A percentile compares a stretch with the other conserved stretches of the same genome.
Conservation (phyloP, 1,140 invertebrate species). For the Daktulosphaira vitifoliae region DNA sequence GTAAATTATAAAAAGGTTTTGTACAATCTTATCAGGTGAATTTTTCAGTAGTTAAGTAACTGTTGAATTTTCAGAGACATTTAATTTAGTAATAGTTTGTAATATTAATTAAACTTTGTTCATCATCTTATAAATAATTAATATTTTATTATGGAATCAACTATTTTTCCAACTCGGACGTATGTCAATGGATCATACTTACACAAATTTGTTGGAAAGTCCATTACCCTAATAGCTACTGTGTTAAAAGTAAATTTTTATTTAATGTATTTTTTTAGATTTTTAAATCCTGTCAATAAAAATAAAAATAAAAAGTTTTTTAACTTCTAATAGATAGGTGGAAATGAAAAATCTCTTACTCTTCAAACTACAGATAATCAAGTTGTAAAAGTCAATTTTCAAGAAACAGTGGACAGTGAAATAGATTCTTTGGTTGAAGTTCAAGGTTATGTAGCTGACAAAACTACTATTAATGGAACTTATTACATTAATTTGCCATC, state of each 20-base stretch:
- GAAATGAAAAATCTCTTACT: not conserved
- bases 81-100: no score
- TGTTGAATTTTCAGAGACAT: no score
- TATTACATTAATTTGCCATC: conserved; percentile 6
- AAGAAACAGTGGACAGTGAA: not conserved
- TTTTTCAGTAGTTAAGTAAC: no score
- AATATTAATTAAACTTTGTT: no score
- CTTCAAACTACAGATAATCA: conserved; percentile 22
- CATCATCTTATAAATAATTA: no score
- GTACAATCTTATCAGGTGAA: no score
- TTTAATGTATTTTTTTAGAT: no score
- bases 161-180: not conserved
- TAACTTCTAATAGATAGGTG: not conserved
- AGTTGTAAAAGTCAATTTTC: conserved; percentile 14
- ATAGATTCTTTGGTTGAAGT: conserved; percentile 5
- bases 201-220: not conserved
- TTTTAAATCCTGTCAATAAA: no score
- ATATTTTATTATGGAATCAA: conserved; percentile 8
- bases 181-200: conserved; percentile 12
- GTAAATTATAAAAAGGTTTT: no score
- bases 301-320: no score
- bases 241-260: conserved; percentile 12
- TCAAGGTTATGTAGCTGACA: not conserved
- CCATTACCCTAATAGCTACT: not conserved
- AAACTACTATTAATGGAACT: not conserved